These are phyloP conservation scores for Syrphus vitripennis DNA, from an alignment of 2,888 invertebrate species.

Conservation along the genomic window DNA sequence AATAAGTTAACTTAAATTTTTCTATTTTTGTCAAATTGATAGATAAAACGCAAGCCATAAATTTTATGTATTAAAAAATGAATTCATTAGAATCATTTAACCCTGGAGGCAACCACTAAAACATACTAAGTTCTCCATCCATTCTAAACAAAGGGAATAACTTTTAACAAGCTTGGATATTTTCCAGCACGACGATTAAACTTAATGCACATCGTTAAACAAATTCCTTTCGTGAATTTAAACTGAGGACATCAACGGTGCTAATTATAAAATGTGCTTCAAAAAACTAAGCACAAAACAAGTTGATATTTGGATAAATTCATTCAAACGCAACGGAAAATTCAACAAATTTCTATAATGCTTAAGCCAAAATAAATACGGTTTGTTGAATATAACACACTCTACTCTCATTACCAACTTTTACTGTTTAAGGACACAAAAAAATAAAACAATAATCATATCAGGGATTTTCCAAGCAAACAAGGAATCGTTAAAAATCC, in stretches of 20 bases:
- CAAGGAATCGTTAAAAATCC: constrained; percentile 24
- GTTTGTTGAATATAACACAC: not conserved
- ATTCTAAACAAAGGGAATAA: not conserved
- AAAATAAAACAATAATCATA: constrained; percentile 1
- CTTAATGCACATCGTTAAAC: not conserved
- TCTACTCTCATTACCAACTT: not conserved
- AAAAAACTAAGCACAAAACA: not conserved
- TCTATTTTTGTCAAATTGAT: no score
- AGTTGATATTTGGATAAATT: not conserved
- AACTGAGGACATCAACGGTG: not conserved
- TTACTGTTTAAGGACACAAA: not conserved
- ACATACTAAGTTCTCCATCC: not conserved
- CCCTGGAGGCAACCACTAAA: no score
- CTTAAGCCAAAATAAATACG: not conserved
- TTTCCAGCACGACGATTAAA: not conserved
- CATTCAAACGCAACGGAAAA: not conserved
- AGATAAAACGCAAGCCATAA: no score
- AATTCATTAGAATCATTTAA: no score
- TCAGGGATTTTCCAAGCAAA: constrained; percentile 28
- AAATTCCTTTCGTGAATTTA: not conserved
- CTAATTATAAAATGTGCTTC: not conserved
- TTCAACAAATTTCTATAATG: not conserved
- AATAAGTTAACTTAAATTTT: no score
- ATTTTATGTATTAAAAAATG: no score
- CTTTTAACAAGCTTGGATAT: not conserved